Base-by-base conservation (phyloP, 1,140 invertebrate species). In the Eurosta solidaginis region DNA sequence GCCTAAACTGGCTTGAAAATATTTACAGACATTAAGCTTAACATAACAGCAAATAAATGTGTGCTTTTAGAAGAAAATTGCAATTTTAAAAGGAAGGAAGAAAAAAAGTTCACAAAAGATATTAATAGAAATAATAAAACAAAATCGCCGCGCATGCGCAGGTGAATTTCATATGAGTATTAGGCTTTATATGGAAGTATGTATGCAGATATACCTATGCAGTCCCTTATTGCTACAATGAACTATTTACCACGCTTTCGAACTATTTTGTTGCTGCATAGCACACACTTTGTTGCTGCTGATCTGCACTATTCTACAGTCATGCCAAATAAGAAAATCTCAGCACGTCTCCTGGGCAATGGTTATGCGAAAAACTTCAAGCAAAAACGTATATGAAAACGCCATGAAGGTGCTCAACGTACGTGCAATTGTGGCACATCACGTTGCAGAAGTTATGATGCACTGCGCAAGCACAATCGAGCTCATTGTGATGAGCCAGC, bases 61-160 rank as follows among this genome's bases (percentile, higher is more conserved):
- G n/a, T n/a, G n/a, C n/a, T n/a, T n/a, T n/a, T n/a, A n/a, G n/a
- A n/a, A n/a, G n/a, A n/a, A n/a, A n/a, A n/a, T n/a, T n/a, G n/a
- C n/a, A n/a, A n/a, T n/a, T n/a, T n/a, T n/a, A n/a, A n/a, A n/a
- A n/a, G n/a, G n/a, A n/a, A n/a, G n/a, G n/a, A n/a, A n/a, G n/a
- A n/a, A n/a, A n/a, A n/a, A n/a, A n/a, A n/a, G n/a, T n/a, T n/a
- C n/a, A n/a, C n/a, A n/a, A n/a, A n/a, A n/a, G n/a, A n/a, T n/a
- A n/a, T n/a, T n/a, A n/a, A n/a, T n/a, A n/a, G 33, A 47, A 47
- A 14, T 47, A 36, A 3, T 74, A 7, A 20, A 74, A 25, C 42
- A 0, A 44, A 83, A 85, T 82, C 84, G 83, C 82, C 84, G 83
- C 84, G 79, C 59, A 52, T 78, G 68, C 79, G 83, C 83, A 85